phyloP scores from a whole-genome alignment of 2,797 vertebrate species.

The Amniataba percoides region DNA sequence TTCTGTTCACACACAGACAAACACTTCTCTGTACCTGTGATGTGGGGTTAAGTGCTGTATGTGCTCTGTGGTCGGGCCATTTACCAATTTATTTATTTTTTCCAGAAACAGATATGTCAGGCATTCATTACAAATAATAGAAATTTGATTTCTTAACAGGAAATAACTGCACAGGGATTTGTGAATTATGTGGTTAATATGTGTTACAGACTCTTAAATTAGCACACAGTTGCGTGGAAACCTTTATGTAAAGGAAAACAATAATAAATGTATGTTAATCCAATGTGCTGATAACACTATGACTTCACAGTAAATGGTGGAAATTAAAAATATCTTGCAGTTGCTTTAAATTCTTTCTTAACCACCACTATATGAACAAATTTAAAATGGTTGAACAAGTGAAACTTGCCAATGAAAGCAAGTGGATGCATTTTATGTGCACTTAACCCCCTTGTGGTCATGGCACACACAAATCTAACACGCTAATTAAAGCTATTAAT shows the following conservation, averaged over 20 bases:
- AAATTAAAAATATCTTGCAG: conserved; percentile 4
- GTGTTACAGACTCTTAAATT: conserved; percentile 19
- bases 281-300: background rate
- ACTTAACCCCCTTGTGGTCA: conserved; percentile 34
- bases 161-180: conserved; percentile 8
- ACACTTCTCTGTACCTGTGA: conserved; percentile 58
- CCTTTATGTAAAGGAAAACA: conserved; percentile 1
- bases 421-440: background rate
- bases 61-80: conserved; percentile 19
- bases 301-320: background rate
- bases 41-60: conserved; percentile 64
- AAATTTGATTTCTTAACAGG: conserved; percentile 14
- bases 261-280: conserved; percentile 2
- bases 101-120: conserved; percentile 19
- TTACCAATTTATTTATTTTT: conserved; percentile 28
- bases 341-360: background rate
- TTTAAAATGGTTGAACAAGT: background rate
- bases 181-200: conserved; percentile 1
- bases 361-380: background rate
- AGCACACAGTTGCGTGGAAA: background rate
- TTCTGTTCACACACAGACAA: conserved; percentile 61
- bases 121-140: conserved; percentile 39
- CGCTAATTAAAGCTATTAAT: conserved; percentile 61
- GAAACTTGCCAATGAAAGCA: background rate
- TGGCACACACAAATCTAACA: background rate